Conservation (phyloP, 2,888 invertebrate species). For the Pinctada fucata region DNA sequence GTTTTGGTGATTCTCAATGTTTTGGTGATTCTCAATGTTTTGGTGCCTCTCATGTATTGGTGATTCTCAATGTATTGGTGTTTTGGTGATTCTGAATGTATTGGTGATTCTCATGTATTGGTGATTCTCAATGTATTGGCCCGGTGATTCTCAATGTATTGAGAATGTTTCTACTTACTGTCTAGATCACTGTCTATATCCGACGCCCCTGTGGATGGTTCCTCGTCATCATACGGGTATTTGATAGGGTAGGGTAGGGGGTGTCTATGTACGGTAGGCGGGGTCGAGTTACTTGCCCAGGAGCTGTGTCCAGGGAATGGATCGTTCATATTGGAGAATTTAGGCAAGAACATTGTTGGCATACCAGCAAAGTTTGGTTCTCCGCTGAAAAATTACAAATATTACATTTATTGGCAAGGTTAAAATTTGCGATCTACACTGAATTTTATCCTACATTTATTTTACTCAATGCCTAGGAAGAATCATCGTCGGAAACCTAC, state of each 20-base stretch:
- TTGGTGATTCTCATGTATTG: no score
- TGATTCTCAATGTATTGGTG: no score
- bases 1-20: no score
- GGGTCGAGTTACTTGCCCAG: background rate
- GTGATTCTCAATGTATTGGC: no score
- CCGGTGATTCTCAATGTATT: no score
- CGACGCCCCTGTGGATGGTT: background rate
- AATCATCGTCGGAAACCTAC: no score
- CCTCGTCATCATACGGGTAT: background rate
- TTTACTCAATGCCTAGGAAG: no score
- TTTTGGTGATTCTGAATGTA: no score
- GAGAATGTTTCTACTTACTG: background rate
- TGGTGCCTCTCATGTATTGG: no score
- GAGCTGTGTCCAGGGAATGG: background rate
- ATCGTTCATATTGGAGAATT: background rate
- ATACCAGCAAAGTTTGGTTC: background rate
- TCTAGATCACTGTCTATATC: background rate
- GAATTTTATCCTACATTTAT: no score
- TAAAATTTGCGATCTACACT: no score
- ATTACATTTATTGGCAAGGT: background rate
- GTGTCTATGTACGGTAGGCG: background rate
- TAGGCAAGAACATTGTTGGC: background rate
- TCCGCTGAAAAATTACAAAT: background rate
- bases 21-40: no score
- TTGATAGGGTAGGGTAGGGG: background rate